Evolutionary conservation across 2,113 vertebrate species (phyloP).

Genomic region (Cyanoderma ruficeps): DNA sequence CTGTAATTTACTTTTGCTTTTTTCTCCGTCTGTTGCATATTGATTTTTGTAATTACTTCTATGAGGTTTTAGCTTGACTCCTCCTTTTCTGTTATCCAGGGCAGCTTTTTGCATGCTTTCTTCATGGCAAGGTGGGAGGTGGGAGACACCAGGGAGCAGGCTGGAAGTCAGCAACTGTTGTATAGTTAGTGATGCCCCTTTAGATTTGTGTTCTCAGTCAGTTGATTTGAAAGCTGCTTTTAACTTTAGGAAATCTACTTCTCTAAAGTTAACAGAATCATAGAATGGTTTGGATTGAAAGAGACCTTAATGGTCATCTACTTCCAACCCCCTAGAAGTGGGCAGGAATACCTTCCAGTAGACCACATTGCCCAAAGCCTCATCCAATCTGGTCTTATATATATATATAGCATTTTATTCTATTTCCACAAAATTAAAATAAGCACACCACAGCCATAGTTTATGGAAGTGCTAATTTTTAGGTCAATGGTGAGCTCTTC

Average conservation of each 20-base stretch:
- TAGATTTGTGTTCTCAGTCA: neutral
- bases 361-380: neutral
- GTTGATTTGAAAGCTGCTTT: neutral
- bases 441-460: neutral
- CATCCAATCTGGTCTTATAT: neutral
- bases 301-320: neutral
- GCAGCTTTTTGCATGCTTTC: neutral
- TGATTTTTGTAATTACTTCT: constrained; percentile 8
- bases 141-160: neutral
- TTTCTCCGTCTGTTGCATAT: constrained; percentile 39
- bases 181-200: neutral
- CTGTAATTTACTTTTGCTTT: constrained; percentile 32
- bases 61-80: neutral
- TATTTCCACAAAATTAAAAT: neutral
- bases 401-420: neutral
- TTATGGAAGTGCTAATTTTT: neutral
- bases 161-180: neutral
- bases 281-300: neutral
- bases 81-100: neutral
- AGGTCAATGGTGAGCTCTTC: neutral
- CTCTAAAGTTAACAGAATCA: neutral
- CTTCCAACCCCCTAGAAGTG: neutral
- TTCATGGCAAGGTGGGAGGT: neutral
- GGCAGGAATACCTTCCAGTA: neutral
- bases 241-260: neutral